Evolutionary conservation across 2,888 invertebrate genomes (phyloP), one percentile per base, ranked within the genome.

Genomic region (Lycaena phlaeas): DNA sequence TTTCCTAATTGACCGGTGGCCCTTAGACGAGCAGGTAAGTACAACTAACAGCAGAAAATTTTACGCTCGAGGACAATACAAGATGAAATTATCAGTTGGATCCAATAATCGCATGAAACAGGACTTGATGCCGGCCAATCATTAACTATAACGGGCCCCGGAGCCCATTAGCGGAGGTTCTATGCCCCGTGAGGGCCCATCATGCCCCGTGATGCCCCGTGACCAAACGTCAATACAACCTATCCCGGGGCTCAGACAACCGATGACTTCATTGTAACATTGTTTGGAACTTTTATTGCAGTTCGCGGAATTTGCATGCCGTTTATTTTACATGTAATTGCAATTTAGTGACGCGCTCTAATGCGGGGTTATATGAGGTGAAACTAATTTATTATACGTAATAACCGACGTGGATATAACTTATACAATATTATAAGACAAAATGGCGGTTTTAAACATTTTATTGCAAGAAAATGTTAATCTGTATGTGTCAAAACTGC

Each of bases 11-110:
- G 43, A 40, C 28, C 71, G 25, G 36, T 36, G 28, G 38, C 18
- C 38, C 29, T 18, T n/a, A n/a, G n/a, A n/a, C n/a, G n/a, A n/a
- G n/a, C n/a, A n/a, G n/a, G n/a, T n/a, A n/a, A n/a, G n/a, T n/a
- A n/a, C n/a, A n/a, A n/a, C n/a, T 82, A 79, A 79, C 81, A 77
- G 79, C 81, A 74, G 81, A 72, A 73, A 77, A 79, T 79, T 76
- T 82, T 81, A 78, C 82, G 82, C 84, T 84, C 77, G 79, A 61
- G 84, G 84, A 84, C 84, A 84, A 82, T 84, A 73, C 81, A 73
- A 81, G 79, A 78, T 82, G 79, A 82, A 84, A 84, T 84, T 82
- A 84, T 82, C 84, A 79, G 82, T 79, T 82, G 81, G 84, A 82
- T 79, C 84, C 84, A 84, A 82, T 84, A 82, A 84, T 84, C 82